A percentile compares a stretch with the other conserved stretches of the same genome.
Evolutionary conservation across 2,888 invertebrate genomes (phyloP).

Genomic region (Amiota communis): DNA sequence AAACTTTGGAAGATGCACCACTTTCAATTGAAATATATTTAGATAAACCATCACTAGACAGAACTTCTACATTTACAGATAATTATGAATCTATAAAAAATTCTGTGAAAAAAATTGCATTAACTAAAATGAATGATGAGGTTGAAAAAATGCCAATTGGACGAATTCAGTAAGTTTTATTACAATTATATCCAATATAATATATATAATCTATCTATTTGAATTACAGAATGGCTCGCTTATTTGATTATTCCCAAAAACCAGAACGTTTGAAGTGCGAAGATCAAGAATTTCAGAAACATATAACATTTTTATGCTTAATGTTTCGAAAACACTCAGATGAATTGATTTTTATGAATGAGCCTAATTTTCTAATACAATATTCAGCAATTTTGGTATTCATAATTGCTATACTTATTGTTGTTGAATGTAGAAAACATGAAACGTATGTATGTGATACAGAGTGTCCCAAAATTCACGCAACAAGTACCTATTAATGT

Average conservation of each 20-base stretch:
- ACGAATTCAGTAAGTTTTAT: slow-evolving; percentile 78
- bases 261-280: slow-evolving; percentile 60
- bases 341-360: slow-evolving; percentile 81
- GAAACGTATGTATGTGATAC: slow-evolving; percentile 59
- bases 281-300: slow-evolving; percentile 60
- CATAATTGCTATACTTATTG: slow-evolving; percentile 76
- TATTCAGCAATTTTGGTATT: slow-evolving; percentile 80
- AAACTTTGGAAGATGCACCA: not conserved
- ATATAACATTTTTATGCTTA: slow-evolving; percentile 75
- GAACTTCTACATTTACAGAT: not conserved
- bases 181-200: not conserved
- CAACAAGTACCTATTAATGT: no score
- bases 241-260: not conserved
- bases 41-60: not conserved
- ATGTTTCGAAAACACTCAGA: slow-evolving; percentile 77
- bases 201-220: no score
- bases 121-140: slow-evolving; percentile 84
- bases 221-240: not conserved
- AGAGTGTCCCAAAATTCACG: no score
- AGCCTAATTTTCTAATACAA: slow-evolving; percentile 87
- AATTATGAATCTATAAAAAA: slow-evolving; percentile 40
- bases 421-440: slow-evolving; percentile 77
- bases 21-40: not conserved
- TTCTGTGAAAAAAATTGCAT: slow-evolving; percentile 64
- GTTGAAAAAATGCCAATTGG: slow-evolving; percentile 87